Conservation (phyloP, 2,113 vertebrate genomes). For the Dasyprocta punctata region DNA sequence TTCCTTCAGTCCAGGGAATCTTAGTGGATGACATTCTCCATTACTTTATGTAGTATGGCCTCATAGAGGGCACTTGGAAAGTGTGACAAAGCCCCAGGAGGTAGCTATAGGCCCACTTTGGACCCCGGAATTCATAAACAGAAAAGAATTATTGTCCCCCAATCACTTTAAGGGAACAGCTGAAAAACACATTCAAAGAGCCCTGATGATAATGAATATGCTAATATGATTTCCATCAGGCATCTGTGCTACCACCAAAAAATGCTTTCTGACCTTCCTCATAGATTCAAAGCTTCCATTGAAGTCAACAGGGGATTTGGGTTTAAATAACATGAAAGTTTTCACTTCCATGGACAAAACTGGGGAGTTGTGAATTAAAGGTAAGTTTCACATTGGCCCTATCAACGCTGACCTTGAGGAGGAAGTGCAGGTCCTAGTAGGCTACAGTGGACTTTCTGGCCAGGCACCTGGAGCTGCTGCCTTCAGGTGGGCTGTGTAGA, state of each 20-base stretch:
- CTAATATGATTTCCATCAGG: slow-evolving; percentile 73
- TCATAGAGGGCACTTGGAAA: neutral
- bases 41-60: neutral
- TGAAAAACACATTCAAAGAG: slow-evolving; percentile 68
- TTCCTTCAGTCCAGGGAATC: neutral
- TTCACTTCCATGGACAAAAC: slow-evolving; percentile 65
- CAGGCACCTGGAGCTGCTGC: neutral
- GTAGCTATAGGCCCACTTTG: neutral
- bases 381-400: slow-evolving; percentile 63
- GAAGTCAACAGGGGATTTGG: slow-evolving; percentile 75
- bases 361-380: slow-evolving; percentile 55
- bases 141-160: slow-evolving; percentile 56
- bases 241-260: slow-evolving; percentile 56
- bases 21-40: neutral
- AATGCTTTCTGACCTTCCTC: slow-evolving; percentile 71
- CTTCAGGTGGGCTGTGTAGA: neutral
- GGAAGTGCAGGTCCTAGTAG: neutral
- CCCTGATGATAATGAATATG: slow-evolving; percentile 79
- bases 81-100: neutral
- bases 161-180: slow-evolving; percentile 70
- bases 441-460: neutral
- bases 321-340: slow-evolving; percentile 79
- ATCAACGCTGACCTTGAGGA: slow-evolving; percentile 59
- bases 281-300: slow-evolving; percentile 77
- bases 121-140: neutral